Evolutionary conservation across 2,113 vertebrate genomes (phyloP).

Genomic region (Clarias gariepinus): DNA sequence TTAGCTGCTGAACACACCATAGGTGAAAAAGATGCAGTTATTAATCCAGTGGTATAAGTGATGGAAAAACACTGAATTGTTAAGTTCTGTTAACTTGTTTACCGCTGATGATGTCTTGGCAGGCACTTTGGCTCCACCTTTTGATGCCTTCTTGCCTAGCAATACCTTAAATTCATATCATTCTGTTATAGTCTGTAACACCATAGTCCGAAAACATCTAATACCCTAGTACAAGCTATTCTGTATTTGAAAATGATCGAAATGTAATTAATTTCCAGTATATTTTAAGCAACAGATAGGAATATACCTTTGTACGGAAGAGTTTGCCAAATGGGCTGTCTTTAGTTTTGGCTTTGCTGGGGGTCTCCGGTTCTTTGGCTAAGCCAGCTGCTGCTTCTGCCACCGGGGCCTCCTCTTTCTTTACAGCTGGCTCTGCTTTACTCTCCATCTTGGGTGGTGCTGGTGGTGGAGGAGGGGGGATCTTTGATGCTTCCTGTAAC

Average conservation of each 20-base stretch:
- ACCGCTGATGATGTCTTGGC: slow-evolving; percentile 39
- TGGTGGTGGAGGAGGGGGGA: slow-evolving; percentile 73
- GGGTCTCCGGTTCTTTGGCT: slow-evolving; percentile 59
- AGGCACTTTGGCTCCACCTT: slow-evolving; percentile 31
- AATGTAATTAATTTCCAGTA: not conserved
- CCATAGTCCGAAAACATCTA: not conserved
- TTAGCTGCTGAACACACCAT: not conserved
- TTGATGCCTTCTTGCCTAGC: slow-evolving; percentile 48
- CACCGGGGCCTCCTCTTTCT: slow-evolving; percentile 59
- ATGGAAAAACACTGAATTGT: slow-evolving; percentile 13
- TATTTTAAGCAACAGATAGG: not conserved
- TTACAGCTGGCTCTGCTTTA: slow-evolving; percentile 66
- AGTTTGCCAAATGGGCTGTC: slow-evolving; percentile 80
- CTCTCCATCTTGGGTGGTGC: slow-evolving; percentile 73
- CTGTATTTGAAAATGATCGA: not conserved
- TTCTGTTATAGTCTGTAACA: slow-evolving; percentile 54
- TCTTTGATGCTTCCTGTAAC: slow-evolving; percentile 77
- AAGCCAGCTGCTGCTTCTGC: slow-evolving; percentile 53
- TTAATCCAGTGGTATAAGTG: not conserved
- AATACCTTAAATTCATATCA: slow-evolving; percentile 64
- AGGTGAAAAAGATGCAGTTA: not conserved
- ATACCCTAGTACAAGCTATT: not conserved
- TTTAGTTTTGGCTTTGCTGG: slow-evolving; percentile 72
- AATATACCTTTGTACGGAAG: slow-evolving; percentile 87
- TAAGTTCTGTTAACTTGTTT: slow-evolving; percentile 41